Evolutionary conservation across 2,113 vertebrate species (phyloP), one percentile per base, ranked within the genome.

Genomic region (Trichomycterus rosablanca): DNA sequence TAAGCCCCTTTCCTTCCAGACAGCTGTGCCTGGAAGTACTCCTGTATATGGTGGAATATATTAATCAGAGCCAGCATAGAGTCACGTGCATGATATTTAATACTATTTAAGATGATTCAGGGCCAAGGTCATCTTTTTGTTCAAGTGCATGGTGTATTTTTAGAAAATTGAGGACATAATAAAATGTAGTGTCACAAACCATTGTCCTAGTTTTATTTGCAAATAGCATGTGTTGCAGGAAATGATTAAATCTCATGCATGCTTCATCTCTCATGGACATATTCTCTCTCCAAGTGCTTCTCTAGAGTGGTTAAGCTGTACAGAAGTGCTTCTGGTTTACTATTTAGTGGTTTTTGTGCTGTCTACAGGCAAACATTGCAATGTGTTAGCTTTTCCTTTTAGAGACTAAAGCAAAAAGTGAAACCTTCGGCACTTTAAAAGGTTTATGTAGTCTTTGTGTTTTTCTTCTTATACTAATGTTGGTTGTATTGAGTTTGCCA

Each of bases 71-170:
- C 43, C 48, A 49, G 65, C 74, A 76, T 56, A 46, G 59, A 52
- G 67, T 67, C 79, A 75, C 68, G 67, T 83, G 77, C 66, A 71
- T 59, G 55, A 15, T 71, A 73, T 69, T 77, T 81, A 78, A 81
- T 83, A 73, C 23, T 59, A 54, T 82, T 76, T 81, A 85, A 84
- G 78, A 80, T 82, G 85, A 84, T 85, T 83, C 60, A 1, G 66
- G 70, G 60, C 80, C 83, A 80, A 82, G 85, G 81, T 81, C 30
- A 43, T 72, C 60, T 76, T 68, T 81, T 82, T 85, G 80, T 83
- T 80, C 79, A 57, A 46, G 68, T 67, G 67, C 16, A 19, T 20
- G 56, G 73, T 78, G 71, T 77, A 70, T 80, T 75, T 71, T 78
- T 66, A 71, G 57, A 57, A 55, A 37, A 44, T 22, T 14, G n/a